phyloP scores from a whole-genome alignment of 2,113 vertebrate genomes.

The Pachypanchax playfairii region DNA sequence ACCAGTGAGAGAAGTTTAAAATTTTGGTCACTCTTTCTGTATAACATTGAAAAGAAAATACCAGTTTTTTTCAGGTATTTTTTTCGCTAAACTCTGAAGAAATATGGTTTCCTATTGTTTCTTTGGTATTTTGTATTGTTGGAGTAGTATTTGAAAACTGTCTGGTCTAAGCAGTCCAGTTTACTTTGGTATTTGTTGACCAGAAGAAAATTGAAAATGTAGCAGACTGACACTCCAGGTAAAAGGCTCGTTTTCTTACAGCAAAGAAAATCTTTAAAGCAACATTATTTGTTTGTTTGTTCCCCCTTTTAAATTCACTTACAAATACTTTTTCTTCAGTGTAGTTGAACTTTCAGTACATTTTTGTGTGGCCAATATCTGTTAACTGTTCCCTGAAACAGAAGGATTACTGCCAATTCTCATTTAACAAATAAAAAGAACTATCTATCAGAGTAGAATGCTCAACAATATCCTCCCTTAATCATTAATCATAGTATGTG shows the following conservation, averaged over 20 bases:
- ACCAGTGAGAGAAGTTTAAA: slow-evolving; percentile 3
- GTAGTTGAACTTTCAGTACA: no score
- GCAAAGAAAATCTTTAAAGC: no score
- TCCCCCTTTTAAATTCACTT: no score
- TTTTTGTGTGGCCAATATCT: slow-evolving; percentile 14
- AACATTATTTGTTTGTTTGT: background rate
- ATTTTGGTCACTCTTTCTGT: background rate
- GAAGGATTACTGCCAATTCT: slow-evolving; percentile 56
- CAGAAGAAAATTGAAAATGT: background rate
- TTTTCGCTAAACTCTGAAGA: background rate
- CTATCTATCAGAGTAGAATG: slow-evolving; percentile 30
- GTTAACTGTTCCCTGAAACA: slow-evolving; percentile 46
- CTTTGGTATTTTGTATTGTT: background rate
- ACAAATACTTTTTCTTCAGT: no score
- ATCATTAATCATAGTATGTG: slow-evolving; percentile 56
- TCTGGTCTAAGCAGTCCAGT: no score
- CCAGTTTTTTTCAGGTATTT: background rate
- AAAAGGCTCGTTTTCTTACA: no score
- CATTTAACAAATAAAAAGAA: slow-evolving; percentile 34
- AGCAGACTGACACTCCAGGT: background rate
- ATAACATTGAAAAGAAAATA: background rate
- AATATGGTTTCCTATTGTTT: background rate
- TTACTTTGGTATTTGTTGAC: background rate
- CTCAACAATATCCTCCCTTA: slow-evolving; percentile 54
- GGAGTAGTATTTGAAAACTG: no score